These are phyloP conservation scores for Campoletis sonorensis DNA, from an alignment of 1,140 invertebrate genomes.

Conservation along the genomic window DNA sequence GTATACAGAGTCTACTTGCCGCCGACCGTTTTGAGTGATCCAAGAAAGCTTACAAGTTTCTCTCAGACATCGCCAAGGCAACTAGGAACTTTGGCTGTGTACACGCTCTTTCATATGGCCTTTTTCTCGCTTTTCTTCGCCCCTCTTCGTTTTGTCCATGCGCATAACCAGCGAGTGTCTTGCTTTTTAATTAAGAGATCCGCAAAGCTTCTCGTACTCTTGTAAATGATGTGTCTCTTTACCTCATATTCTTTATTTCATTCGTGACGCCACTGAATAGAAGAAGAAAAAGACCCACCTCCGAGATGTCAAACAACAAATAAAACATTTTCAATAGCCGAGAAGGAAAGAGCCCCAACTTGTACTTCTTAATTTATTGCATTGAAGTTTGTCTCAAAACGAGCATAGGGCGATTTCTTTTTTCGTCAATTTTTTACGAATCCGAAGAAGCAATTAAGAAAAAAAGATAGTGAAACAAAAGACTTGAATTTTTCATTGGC, in stretches of 20 bases:
- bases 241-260: neutral
- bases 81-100: neutral
- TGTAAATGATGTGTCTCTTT: neutral
- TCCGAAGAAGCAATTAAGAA: no score
- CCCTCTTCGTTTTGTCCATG: neutral
- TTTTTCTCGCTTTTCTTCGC: neutral
- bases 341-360: no score
- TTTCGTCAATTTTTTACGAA: no score
- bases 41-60: neutral
- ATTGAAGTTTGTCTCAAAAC: no score
- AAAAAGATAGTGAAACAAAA: no score
- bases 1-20: no score
- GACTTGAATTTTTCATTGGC: no score
- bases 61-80: neutral
- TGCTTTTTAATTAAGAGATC: neutral
- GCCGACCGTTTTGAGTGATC: neutral
- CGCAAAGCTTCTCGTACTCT: neutral
- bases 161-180: neutral
- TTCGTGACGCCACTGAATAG: neutral
- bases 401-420: no score
- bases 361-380: no score
- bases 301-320: neutral
- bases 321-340: neutral
- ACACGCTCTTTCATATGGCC: neutral
- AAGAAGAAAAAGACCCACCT: neutral